Evolutionary conservation across 2,888 invertebrate genomes (phyloP).

Genomic region (Aleiodes testaceus): DNA sequence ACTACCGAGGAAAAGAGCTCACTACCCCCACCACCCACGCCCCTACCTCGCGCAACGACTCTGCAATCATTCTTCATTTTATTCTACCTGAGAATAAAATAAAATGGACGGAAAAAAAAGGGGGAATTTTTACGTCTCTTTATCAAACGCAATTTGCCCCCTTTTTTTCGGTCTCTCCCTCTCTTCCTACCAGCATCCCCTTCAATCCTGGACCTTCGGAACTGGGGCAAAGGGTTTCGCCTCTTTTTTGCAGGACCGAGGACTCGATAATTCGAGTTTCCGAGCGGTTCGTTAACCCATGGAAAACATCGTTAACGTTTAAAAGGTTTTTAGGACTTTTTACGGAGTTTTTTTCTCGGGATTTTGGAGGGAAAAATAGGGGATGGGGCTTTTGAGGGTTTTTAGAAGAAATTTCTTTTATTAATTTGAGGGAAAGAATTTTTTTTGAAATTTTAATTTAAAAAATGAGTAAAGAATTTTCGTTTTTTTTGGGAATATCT

Average conservation of each 20-base stretch:
- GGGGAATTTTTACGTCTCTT: slow-evolving; percentile 42
- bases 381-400: too few species aligned
- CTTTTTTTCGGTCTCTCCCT: slow-evolving; percentile 24
- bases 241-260: slow-evolving; percentile 15
- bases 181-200: slow-evolving; percentile 47
- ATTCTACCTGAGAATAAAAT: neutral
- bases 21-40: slow-evolving; percentile 21
- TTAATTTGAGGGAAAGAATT: too few species aligned
- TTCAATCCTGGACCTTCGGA: slow-evolving; percentile 56
- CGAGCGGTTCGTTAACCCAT: slow-evolving; percentile 7
- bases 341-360: too few species aligned
- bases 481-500: too few species aligned
- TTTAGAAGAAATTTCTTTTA: too few species aligned
- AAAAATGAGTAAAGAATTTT: too few species aligned
- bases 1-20: slow-evolving; percentile 44
- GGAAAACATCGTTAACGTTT: neutral
- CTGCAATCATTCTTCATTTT: slow-evolving; percentile 41
- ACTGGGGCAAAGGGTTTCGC: slow-evolving; percentile 62
- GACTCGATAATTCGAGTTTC: slow-evolving; percentile 5
- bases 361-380: too few species aligned
- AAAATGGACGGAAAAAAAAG: neutral
- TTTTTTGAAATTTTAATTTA: too few species aligned
- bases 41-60: slow-evolving; percentile 3
- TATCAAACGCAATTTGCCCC: slow-evolving; percentile 32
- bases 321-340: neutral